Percentiles rank a stretch among this genome's conserved stretches.
phyloP scores from a whole-genome alignment of 2,797 vertebrate species.

The Molossus molossus region DNA sequence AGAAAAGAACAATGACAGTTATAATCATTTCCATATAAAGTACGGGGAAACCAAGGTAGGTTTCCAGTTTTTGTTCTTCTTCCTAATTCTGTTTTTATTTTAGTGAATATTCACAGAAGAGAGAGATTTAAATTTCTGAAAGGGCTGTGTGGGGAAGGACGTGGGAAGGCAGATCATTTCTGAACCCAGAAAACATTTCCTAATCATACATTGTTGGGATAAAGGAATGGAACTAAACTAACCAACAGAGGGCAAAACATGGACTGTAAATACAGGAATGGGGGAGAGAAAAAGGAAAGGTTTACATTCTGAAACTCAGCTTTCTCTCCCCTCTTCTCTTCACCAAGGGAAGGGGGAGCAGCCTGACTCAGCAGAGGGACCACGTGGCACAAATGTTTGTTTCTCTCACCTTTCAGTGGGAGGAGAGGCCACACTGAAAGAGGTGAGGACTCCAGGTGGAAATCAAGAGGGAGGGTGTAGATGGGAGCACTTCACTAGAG shows the following conservation, averaged over 20 bases:
- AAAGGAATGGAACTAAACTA: not conserved
- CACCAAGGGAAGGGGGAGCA: not conserved
- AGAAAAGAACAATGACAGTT: not conserved
- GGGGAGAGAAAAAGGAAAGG: not conserved
- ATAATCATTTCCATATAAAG: not conserved
- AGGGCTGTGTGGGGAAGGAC: not conserved
- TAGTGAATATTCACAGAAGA: constrained; percentile 39
- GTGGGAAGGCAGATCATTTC: not conserved
- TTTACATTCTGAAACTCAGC: not conserved
- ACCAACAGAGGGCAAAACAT: not conserved
- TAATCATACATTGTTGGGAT: not conserved
- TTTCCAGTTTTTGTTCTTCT: constrained; percentile 55
- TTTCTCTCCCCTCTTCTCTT: not conserved
- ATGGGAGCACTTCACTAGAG: not conserved
- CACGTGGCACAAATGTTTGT: not conserved
- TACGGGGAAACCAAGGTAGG: not conserved
- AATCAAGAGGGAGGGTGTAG: not conserved
- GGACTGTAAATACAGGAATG: not conserved
- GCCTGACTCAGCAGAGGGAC: not conserved
- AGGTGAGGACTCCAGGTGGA: no score
- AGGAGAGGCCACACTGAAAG: not conserved
- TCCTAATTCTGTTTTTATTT: constrained; percentile 59
- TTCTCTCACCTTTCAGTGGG: not conserved
- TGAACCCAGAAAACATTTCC: constrained; percentile 20
- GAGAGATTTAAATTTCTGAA: constrained; percentile 54